Base-by-base conservation (phyloP, 2,113 vertebrate species). In the Cynocephalus volans region DNA sequence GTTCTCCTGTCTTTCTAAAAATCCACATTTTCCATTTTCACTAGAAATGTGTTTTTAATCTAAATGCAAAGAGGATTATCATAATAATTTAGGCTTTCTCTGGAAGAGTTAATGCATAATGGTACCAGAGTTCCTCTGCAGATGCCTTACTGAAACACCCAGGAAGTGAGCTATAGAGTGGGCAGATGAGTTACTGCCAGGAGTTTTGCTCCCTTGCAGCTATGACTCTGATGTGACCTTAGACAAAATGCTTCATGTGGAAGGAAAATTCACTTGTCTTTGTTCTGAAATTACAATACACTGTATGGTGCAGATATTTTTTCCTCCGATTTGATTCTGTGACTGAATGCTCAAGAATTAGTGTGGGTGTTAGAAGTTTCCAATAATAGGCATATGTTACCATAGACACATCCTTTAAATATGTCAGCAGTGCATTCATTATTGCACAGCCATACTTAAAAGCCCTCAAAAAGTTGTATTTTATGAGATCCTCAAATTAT, bases 331-430 rank as follows among this genome's bases (percentile, higher is more conserved):
- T 97, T 97, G 95, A 97, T 98, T 98, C 92, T 94, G 24, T 90
- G 65, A 95, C 88, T 97, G 72, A 95, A 36, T 88, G 9, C 75
- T 97, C 88, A 93, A 87, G 95, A 96, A 95, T 97, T 33, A 92
- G 85, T 18, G 90, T 96, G 95, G 96, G 95, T 97, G 93, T 95
- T 96, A 62, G 91, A 97, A 93, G 93, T 97, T 98, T 97, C 41
- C 94, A 93, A 69, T 97, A 98, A 98, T 97, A 97, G 82, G 75
- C 95, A 41, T 79, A 92, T 97, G 98, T 98, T 98, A 96, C 98
- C 98, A 99, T 98, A 98, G 98, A 98, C 98, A 98, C 98, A 28
- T 97, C 76, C 90, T 96, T 98, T 98, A 97, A 97, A 15, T 88
- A 87, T 97, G 97, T 98, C 96, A 97, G 45, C 6, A 21, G 94